Evolutionary conservation across 2,888 invertebrate species (phyloP).

Genomic region (Sphaerophoria rueppellii): DNA sequence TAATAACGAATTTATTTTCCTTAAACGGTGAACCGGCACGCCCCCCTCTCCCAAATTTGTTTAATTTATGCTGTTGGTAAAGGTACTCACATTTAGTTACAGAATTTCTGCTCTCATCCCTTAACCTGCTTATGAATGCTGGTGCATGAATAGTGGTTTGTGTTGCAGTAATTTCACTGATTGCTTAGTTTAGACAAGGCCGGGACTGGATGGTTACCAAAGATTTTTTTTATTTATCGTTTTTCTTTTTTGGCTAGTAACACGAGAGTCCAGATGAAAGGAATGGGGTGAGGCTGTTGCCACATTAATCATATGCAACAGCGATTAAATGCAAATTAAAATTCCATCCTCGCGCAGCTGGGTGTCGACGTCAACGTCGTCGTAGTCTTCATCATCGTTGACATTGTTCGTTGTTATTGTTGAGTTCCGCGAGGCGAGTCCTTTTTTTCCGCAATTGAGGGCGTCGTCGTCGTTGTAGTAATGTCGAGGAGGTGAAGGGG

Average conservation of each 20-base stretch:
- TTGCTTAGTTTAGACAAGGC: constrained; percentile 52
- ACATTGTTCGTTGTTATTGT: constrained; percentile 67
- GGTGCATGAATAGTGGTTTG: constrained; percentile 9
- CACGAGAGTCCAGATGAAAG: constrained; percentile 29
- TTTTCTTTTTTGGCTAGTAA: constrained; percentile 35
- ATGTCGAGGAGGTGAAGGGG: background rate
- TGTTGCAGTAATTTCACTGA: constrained; percentile 47
- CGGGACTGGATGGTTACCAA: constrained; percentile 44
- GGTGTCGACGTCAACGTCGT: constrained; percentile 34
- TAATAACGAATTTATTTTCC: too few relatives aligned
- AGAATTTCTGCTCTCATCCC: constrained; percentile 52
- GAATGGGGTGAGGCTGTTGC: background rate
- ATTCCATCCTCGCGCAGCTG: constrained; percentile 57
- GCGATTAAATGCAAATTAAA: constrained; percentile 69
- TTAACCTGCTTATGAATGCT: constrained; percentile 5
- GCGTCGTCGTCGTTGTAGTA: background rate
- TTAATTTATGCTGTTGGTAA: constrained; percentile 57
- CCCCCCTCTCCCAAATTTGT: constrained; percentile 18
- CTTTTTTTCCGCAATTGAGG: constrained; percentile 12
- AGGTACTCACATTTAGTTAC: constrained; percentile 62
- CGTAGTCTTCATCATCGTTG: constrained; percentile 58
- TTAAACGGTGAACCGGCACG: too few relatives aligned
- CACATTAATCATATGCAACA: constrained; percentile 60
- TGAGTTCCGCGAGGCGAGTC: constrained; percentile 40
- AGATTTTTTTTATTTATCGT: constrained; percentile 4